Base-by-base conservation (phyloP, 2,888 invertebrate species). In the Keiferia lycopersicella region DNA sequence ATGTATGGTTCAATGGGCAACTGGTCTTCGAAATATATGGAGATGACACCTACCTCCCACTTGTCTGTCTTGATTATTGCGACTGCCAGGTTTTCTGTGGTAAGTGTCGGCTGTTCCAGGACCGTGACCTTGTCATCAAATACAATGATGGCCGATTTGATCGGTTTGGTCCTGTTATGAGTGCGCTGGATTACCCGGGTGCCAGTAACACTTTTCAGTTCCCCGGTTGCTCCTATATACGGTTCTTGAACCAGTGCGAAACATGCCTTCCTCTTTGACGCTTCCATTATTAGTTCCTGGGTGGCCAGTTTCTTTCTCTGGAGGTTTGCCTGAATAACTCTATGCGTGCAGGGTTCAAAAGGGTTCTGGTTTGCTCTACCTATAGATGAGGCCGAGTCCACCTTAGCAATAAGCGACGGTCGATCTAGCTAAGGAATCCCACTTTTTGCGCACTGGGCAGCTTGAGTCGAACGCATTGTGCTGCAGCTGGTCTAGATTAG, bases 171-270 rank as follows among this genome's bases (percentile, higher is more conserved):
- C n/a, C 62, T 48, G 1, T 4, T 39, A 12, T 38, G 20, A 1
- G 1, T 26, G 26, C 22, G 8, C 48, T 66, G 66, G 11, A 64
- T 11, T 0, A 68, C 30, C 20, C 65, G 59, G 1, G 26, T 39
- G 6, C 67, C 69, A 0, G 20, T 8, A 11, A 63, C 53, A 6
- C 4, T 26, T n/a, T 39, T 57, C 11, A 67, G 16, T 2, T 18
- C 38, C 1, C 63, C 66, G 1, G 10, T 14, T 0, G 38, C 39
- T 0, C 64, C 64, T 0, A 67, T 30, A 12, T 68, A 69, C 0
- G 68, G 68, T 22, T 69, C 67, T 60, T 69, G 69, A 3, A 69
- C 45, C 18, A 69, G 22, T 4, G 69, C 69, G 0, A 66, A 10
- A 2, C 34, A 20, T 0, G 63, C 45, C 20, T 60, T 64, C 6